Percentiles rank a stretch among this genome's conserved stretches.
These are phyloP conservation scores for Harpagoxenus sublaevis DNA, from an alignment of 2,888 invertebrate genomes.

Conservation along the genomic window DNA sequence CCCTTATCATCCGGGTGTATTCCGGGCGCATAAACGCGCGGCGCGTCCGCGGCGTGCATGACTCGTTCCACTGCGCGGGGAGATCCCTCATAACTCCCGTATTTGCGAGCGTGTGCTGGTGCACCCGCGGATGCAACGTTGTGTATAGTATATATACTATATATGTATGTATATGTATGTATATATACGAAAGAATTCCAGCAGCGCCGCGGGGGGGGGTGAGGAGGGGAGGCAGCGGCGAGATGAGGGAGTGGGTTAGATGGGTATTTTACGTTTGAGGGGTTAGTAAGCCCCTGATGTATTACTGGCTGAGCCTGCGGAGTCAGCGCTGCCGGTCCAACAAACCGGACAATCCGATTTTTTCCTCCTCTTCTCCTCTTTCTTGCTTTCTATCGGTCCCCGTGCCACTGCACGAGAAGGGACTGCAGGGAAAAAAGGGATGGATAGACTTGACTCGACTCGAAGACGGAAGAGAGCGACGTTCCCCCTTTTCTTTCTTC, in stretches of 20 bases:
- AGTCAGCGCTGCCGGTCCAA: constrained; percentile 82
- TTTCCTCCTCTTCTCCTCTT: constrained; percentile 53
- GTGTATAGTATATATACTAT: not conserved
- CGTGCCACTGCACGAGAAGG: not conserved
- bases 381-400: constrained; percentile 43
- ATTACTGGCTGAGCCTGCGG: constrained; percentile 82
- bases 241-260: constrained; percentile 68
- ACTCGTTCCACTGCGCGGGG: constrained; percentile 16
- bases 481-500: constrained; percentile 10
- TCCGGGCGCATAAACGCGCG: constrained; percentile 5
- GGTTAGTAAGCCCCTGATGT: constrained; percentile 82
- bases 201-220: not conserved
- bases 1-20: constrained; percentile 6
- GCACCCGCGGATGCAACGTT: not conserved
- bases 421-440: not conserved
- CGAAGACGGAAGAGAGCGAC: constrained; percentile 28
- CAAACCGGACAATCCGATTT: constrained; percentile 81
- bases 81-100: constrained; percentile 7
- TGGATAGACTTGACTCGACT: constrained; percentile 37
- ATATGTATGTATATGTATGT: not conserved
- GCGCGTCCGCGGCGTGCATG: constrained; percentile 4
- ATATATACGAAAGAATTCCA: constrained; percentile 33
- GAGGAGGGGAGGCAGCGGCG: constrained; percentile 1
- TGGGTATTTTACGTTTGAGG: constrained; percentile 82
- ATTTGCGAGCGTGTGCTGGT: not conserved